Base-by-base conservation (phyloP, 2,888 invertebrate genomes). In the Ornithoptera priamus region DNA sequence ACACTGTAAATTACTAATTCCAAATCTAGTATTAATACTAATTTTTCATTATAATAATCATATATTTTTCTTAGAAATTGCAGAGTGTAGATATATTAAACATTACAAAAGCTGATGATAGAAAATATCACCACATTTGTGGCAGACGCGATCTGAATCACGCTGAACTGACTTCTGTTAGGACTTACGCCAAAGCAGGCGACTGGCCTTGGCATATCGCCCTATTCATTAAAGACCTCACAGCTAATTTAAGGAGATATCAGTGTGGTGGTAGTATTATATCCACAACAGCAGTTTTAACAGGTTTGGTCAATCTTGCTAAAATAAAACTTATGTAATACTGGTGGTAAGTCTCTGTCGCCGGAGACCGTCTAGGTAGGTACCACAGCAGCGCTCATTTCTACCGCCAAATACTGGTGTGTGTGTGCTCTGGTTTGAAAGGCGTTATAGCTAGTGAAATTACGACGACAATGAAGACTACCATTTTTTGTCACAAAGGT, bases 121-220 rank as follows among this genome's bases (percentile, higher is more conserved):
- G 74, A 1, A 72, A 72, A 8, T 80, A 85, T 58, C 78, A 75
- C 0, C 89, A 91, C 42, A 76, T 88, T 0, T 92, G 92, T 65
- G 92, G 92, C 0, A 81, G 90, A 64, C 76, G 88, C 22, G 78
- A 86, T 0, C 72, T 90, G 36, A 78, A 82, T n/a, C 81, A 88
- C 69, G 83, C 88, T 3, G 92, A 91, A 72, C 70, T 91, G 72
- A 82, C 82, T 2, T 85, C 87, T 5, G 77, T 88, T 15, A 80
- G 85, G 57, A 85, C 89, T 0, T 84, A 87, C 46, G 83, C 90
- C 0, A 77, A 77, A 36, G 80, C 86, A 7, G 92, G 91, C 1
- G 92, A 92, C 73, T 92, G 90, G 90, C 92, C 92, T 0, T 92
- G 92, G 92, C 92, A 92, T 73, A 89, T 88, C 0, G 92, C 92